A percentile compares a stretch with the other conserved stretches of the same genome.
Evolutionary conservation across 2,113 vertebrate species (phyloP).

Genomic region (Datnioides undecimradiatus): DNA sequence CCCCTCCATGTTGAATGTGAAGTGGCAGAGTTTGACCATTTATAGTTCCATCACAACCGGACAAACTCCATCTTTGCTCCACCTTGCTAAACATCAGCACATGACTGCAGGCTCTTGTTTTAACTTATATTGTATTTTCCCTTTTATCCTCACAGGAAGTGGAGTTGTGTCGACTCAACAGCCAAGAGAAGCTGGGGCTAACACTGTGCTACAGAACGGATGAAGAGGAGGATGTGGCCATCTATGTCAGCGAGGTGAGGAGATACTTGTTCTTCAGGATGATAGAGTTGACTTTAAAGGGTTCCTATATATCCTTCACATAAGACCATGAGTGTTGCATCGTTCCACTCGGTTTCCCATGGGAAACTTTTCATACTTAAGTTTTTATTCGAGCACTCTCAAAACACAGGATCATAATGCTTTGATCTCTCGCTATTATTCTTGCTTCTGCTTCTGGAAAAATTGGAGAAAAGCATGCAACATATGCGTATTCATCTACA

Average conservation of each 20-base stretch:
- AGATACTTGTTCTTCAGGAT: neutral
- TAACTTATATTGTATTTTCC: neutral
- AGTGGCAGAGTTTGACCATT: too few relatives aligned
- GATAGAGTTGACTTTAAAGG: neutral
- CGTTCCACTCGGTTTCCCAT: neutral
- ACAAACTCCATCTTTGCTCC: too few relatives aligned
- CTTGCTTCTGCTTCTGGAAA: constrained; percentile 36
- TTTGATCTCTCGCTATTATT: constrained; percentile 21
- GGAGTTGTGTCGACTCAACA: constrained; percentile 91
- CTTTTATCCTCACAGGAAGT: constrained; percentile 89
- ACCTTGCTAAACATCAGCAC: too few relatives aligned
- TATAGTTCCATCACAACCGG: too few relatives aligned
- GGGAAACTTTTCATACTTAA: neutral
- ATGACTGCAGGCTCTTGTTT: neutral
- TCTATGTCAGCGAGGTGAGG: constrained; percentile 96
- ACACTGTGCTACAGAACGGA: constrained; percentile 97
- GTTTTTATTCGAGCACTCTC: constrained; percentile 1
- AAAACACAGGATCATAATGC: neutral
- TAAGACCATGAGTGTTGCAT: neutral
- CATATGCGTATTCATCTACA: constrained; percentile 6
- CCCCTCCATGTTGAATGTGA: neutral
- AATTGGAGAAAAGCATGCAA: constrained; percentile 22
- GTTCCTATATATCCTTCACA: constrained; percentile 1
- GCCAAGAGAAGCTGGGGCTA: constrained; percentile 95
- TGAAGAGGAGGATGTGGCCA: constrained; percentile 94